Percentiles rank a stretch among this genome's conserved stretches.
These are phyloP conservation scores for Sus scrofa DNA, from an alignment of 2,113 vertebrate genomes.

Conservation along the genomic window DNA sequence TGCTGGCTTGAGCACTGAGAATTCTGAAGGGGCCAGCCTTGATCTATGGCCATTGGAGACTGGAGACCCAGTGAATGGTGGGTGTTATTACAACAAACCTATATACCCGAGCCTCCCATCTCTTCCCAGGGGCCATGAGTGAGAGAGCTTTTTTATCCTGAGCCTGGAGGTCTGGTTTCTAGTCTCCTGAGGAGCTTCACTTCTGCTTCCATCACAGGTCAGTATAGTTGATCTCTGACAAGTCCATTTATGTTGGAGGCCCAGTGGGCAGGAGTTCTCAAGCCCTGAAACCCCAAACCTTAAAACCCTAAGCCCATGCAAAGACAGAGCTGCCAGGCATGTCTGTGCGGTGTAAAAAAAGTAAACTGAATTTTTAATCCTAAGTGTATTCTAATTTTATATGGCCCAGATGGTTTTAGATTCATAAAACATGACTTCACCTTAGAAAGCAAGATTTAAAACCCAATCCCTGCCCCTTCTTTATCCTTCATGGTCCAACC, in stretches of 20 bases:
- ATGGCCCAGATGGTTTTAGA: not conserved
- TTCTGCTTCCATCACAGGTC: not conserved
- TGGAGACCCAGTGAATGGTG: not conserved
- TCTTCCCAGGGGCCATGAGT: not conserved
- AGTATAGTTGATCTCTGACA: not conserved
- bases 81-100: not conserved
- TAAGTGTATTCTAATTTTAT: not conserved
- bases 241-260: not conserved
- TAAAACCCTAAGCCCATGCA: not conserved
- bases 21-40: not conserved
- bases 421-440: not conserved
- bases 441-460: not conserved
- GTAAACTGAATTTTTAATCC: not conserved
- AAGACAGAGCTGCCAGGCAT: not conserved
- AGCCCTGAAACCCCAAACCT: not conserved
- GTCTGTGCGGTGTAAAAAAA: not conserved
- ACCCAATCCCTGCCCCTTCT: not conserved
- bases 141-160: not conserved
- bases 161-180: not conserved
- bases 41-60: not conserved
- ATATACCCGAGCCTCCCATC: not conserved
- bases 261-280: not conserved
- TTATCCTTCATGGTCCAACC: not conserved
- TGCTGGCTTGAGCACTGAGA: not conserved
- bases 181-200: not conserved